These are phyloP conservation scores for Homarus gammarus DNA, from an alignment of 2,888 invertebrate species.

Conservation along the genomic window DNA sequence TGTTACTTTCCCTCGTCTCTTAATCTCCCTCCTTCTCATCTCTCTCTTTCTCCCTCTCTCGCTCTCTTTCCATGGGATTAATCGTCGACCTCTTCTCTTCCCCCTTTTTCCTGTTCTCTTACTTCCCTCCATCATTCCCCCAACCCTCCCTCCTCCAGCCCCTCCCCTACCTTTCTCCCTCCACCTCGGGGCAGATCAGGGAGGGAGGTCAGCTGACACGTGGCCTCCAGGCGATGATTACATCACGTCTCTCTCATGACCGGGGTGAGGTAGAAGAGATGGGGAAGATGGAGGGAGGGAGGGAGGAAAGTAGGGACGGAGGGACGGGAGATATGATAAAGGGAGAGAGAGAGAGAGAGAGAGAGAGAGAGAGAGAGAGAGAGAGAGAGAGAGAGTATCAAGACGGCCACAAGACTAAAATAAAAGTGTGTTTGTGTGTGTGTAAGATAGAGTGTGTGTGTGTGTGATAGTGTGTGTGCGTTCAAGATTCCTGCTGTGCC, in stretches of 20 bases:
- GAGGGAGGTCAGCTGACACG: no score
- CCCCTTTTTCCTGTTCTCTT: constrained; percentile 14
- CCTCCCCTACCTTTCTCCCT: constrained; percentile 5
- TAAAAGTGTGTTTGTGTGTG: no score
- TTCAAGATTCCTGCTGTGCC: no score
- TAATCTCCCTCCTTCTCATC: background rate
- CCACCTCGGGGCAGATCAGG: no score
- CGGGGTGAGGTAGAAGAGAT: no score
- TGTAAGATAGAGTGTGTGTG: no score
- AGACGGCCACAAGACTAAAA: no score
- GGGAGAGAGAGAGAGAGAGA: background rate
- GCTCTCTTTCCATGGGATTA: background rate
- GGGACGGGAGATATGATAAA: no score
- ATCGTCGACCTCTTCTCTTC: background rate
- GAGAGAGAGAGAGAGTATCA: no score
- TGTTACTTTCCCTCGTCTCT: background rate
- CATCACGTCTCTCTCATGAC: no score
- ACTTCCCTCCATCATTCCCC: background rate
- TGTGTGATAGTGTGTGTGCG: no score
- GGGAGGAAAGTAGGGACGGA: background rate
- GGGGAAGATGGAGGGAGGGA: background rate
- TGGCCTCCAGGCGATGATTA: no score
- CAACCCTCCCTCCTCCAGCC: background rate
- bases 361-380: background rate
- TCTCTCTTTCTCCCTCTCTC: background rate